Evolutionary conservation across 2,888 invertebrate genomes (phyloP).

Genomic region (Galerucella pusilla): DNA sequence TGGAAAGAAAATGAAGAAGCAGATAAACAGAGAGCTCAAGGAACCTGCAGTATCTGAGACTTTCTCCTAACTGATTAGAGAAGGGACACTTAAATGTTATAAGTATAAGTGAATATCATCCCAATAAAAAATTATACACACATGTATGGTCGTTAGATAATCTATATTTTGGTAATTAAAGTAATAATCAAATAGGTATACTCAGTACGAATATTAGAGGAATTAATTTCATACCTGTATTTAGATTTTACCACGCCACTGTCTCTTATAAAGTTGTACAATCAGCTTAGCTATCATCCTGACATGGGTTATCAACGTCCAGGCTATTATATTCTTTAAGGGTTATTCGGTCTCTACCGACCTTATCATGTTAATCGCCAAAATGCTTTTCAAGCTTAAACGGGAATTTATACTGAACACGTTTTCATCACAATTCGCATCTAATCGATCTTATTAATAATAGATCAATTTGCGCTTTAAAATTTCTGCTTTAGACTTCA

Average conservation of each 20-base stretch:
- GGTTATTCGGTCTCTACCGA: conserved; percentile 48
- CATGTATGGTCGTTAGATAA: too few species aligned
- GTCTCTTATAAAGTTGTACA: conserved; percentile 39
- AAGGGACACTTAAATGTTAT: too few species aligned
- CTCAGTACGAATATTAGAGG: neutral
- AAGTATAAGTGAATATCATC: too few species aligned
- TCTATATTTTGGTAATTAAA: too few species aligned
- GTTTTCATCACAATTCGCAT: conserved; percentile 38
- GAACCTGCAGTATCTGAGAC: too few species aligned
- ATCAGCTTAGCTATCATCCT: conserved; percentile 49
- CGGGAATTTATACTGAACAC: conserved; percentile 39
- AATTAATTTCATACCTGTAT: neutral
- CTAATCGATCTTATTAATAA: conserved; percentile 45
- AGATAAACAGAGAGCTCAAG: too few species aligned
- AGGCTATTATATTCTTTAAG: conserved; percentile 51
- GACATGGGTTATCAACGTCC: conserved; percentile 53
- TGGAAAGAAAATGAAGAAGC: too few species aligned
- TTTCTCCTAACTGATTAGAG: too few species aligned
- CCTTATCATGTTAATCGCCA: conserved; percentile 55
- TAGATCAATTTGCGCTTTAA: conserved; percentile 42
- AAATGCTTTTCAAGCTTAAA: conserved; percentile 55
- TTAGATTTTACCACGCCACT: conserved; percentile 30
- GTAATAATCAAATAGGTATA: neutral
- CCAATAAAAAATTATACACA: too few species aligned
- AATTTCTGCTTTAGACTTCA: conserved; percentile 25